Base-by-base conservation (phyloP, 2,113 vertebrate species). In the Morone chrysops region DNA sequence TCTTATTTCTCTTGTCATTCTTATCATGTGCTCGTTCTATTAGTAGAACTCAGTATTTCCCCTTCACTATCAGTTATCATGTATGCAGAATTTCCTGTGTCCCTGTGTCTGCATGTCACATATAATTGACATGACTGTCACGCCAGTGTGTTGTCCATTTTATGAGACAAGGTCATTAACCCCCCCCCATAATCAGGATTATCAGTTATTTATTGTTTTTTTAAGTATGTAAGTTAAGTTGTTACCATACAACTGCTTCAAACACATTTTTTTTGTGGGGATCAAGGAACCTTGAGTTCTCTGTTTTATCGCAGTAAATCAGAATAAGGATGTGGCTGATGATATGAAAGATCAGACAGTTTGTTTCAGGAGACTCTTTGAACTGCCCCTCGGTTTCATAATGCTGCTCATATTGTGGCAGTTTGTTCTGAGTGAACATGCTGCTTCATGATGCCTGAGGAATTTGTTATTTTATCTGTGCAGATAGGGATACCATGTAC, bases 31-130 rank as follows among this genome's bases (percentile, higher is more conserved):
- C 62, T 53, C 56, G 47, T 63, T 43, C 50, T 31, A 12, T 20
- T 22, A 16, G 17, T 5, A 65, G 45, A 18, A 38, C 8, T 20
- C 14, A 56, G 18, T 13, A 14, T 78, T 75, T 77, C 69, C 16
- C 0, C 4, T 13, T 61, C 18, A 7, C 12, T 4, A 2, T 47
- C 13, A 62, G 14, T 16, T 77, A 56, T 77, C 41, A 7, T 25
- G 17, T 38, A 11, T 41, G 74, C 56, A 79, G 22, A 66, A 31
- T 67, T 86, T 81, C 65, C 80, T 89, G 41, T 73, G 7, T 8
- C n/a, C 6, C n/a, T 51, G 3, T 38, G 31, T 51, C 20, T 38
- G 22, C 53, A 25, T 6, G 22, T 41, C 45, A 65, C 54, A 70
- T 14, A 31, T 4, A 38, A 17, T 36, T 18, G 4, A 20, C 13